Base-by-base conservation (phyloP, 2,113 vertebrate genomes). In the Todiramphus saurophagus region DNA sequence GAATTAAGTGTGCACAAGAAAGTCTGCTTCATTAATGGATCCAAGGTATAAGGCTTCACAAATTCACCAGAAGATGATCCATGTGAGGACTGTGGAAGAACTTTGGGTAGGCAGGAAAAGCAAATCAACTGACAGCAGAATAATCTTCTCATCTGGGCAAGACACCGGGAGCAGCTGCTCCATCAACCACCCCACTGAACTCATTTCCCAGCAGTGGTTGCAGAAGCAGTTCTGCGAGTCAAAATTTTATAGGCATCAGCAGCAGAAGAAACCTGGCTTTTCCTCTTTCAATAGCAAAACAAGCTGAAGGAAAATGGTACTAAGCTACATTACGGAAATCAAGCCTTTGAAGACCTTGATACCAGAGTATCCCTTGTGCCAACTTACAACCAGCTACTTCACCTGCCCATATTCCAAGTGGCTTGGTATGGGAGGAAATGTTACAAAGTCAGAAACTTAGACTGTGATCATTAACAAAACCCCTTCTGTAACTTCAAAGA, bases 201-300 rank as follows among this genome's bases (percentile, higher is more conserved):
- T 97, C 58, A 96, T 91, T 91, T 97, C 96, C 94, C 96, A 96
- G 77, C 89, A 96, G 96, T 89, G 94, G 94, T 91, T 94, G 94
- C 74, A 91, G 80, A 97, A 96, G 96, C 96, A 96, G 80, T 96
- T 96, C 95, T 84, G 62, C 0, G 4, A 94, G 87, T 85, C 89
- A 92, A 80, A 94, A 96, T 96, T 97, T 96, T 91, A 93, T 14
- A 96, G 83, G 81, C 93, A 94, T 93, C 96, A 97, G 94, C 96
- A 96, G 60, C 67, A 91, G 53, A 58, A 87, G 64, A 96, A 95
- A 94, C 69, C 94, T 89, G 77, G 62, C 81, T 55, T 58, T 33
- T 94, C 63, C 44, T 91, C 83, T 73, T 66, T 83, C 83, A 87
- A 20, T 0, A 93, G 77, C 77, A 81, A 82, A 92, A 90, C 48